Conservation (phyloP, 2,888 invertebrate genomes). For the Thumatha senex region DNA sequence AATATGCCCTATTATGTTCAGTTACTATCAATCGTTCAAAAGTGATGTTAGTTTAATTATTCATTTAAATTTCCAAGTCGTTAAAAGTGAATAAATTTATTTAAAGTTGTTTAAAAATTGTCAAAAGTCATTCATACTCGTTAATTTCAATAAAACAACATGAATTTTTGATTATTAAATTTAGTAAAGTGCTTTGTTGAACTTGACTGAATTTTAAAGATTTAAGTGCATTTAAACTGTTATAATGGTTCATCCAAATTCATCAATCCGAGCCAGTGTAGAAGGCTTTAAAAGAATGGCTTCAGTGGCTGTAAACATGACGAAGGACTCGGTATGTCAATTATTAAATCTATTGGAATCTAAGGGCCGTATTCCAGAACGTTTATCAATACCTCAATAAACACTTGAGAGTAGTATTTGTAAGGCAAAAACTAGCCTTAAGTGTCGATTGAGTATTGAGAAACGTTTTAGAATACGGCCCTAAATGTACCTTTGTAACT, state of each 20-base stretch:
- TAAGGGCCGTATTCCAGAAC: no score
- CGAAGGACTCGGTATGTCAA: constrained; percentile 24
- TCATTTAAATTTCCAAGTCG: neutral
- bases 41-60: neutral
- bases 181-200: neutral
- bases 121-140: no score
- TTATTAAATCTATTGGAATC: neutral
- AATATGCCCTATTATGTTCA: neutral
- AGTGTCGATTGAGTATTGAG: no score
- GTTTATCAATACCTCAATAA: no score
- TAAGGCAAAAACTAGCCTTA: no score
- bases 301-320: constrained; percentile 35
- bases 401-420: no score
- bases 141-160: neutral
- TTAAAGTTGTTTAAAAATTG: no score
- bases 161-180: neutral
- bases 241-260: constrained; percentile 44
- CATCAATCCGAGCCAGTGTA: constrained; percentile 49
- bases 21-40: neutral
- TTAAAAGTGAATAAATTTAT: neutral
- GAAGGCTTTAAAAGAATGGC: constrained; percentile 56
- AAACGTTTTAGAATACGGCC: no score
- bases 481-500: neutral
- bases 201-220: neutral
- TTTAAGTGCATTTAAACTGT: neutral